Evolutionary conservation across 2,113 vertebrate genomes (phyloP).

Genomic region (Leucopsar rothschildi): DNA sequence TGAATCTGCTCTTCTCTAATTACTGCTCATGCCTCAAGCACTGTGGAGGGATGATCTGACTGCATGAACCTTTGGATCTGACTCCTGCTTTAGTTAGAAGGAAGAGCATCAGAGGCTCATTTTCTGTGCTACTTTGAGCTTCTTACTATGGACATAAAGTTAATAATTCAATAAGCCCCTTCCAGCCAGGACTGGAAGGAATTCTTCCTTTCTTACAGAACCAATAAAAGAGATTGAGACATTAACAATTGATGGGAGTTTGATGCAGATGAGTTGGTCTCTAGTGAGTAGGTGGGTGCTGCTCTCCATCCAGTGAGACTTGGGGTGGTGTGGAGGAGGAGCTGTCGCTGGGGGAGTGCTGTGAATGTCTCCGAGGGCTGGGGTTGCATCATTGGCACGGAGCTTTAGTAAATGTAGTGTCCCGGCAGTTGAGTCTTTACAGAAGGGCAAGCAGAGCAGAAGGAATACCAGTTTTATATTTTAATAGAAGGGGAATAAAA

Average conservation of each 20-base stretch:
- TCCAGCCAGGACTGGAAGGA: neutral
- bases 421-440: neutral
- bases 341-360: fast-evolving
- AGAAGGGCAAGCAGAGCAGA: neutral
- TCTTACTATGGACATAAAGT: neutral
- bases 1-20: neutral
- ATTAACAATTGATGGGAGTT: fast-evolving
- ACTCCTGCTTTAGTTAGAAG: neutral
- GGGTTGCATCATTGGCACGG: fast-evolving
- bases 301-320: neutral
- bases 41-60: neutral
- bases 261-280: neutral
- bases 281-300: neutral
- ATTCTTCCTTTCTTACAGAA: neutral
- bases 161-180: neutral
- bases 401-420: neutral
- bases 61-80: neutral
- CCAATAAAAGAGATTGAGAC: neutral
- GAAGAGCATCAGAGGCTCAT: neutral
- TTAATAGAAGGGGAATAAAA: neutral
- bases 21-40: neutral
- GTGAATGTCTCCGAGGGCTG: neutral
- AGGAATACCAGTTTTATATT: neutral
- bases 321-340: neutral
- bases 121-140: neutral